A percentile compares a stretch with the other conserved stretches of the same genome.
These are phyloP conservation scores for Mohoua ochrocephala DNA, from an alignment of 2,113 vertebrate genomes.

Conservation along the genomic window DNA sequence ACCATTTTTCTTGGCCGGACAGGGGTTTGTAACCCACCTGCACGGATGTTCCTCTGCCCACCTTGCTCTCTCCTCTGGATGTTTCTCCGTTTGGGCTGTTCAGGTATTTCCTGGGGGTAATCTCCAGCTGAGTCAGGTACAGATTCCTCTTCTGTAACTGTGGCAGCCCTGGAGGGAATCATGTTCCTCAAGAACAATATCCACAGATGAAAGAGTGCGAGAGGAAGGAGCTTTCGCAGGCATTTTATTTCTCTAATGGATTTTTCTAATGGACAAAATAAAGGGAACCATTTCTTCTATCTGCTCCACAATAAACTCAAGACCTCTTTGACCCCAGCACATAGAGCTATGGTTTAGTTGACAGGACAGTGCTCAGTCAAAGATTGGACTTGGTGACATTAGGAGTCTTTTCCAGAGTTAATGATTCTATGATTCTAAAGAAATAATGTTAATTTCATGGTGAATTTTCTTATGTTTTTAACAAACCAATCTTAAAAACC, in stretches of 20 bases:
- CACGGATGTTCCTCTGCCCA: not conserved
- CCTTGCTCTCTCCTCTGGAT: too few species aligned
- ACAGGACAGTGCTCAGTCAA: not conserved
- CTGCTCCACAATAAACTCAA: not conserved
- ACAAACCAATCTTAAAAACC: not conserved
- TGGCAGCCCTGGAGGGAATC: not conserved
- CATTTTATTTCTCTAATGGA: not conserved
- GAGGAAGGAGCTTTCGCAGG: rapidly evolving
- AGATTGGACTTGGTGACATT: not conserved
- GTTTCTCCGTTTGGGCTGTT: not conserved
- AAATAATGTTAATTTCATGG: not conserved
- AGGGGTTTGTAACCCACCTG: not conserved
- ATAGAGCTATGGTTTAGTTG: not conserved
- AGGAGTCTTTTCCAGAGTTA: not conserved
- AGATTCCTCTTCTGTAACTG: not conserved
- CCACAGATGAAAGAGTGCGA: not conserved
- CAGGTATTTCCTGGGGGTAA: not conserved
- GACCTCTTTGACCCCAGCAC: not conserved
- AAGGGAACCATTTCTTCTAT: not conserved
- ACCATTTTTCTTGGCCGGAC: not conserved
- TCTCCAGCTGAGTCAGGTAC: not conserved
- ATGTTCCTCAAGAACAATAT: not conserved
- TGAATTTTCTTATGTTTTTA: not conserved
- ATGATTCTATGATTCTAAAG: not conserved
- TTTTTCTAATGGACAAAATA: not conserved